Conservation (phyloP, 2,888 invertebrate species). For the Lasioglossum figueresi region DNA sequence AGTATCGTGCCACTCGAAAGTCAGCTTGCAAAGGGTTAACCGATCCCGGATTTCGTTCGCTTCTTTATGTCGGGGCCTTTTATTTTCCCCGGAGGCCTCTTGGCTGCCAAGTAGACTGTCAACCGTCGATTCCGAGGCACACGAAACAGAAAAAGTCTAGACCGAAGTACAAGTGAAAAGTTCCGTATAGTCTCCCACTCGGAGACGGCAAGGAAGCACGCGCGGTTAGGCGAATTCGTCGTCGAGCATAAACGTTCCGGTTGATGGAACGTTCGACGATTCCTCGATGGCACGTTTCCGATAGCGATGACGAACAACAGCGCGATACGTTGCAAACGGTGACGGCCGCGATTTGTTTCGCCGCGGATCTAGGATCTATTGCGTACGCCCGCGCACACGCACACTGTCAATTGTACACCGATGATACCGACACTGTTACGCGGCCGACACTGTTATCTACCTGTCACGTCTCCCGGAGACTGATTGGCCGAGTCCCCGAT, state of each 20-base stretch:
- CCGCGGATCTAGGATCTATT: not conserved
- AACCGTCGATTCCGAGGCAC: not conserved
- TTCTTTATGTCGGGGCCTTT: not conserved
- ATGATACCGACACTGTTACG: not conserved
- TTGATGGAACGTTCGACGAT: slow-evolving; percentile 26
- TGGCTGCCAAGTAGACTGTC: not conserved
- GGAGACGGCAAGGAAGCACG: not conserved
- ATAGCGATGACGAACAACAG: slow-evolving; percentile 37
- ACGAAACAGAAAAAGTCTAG: not conserved
- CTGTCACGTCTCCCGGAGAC: slow-evolving; percentile 9
- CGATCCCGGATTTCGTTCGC: not conserved
- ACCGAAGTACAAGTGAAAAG: not conserved
- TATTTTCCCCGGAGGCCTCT: not conserved
- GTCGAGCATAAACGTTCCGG: not conserved
- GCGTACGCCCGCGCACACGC: not conserved
- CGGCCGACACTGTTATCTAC: not conserved
- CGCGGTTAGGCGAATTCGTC: not conserved
- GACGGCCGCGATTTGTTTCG: slow-evolving; percentile 13
- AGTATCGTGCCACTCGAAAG: not conserved
- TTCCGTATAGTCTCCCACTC: not conserved
- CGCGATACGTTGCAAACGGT: slow-evolving; percentile 7
- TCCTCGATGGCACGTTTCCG: slow-evolving; percentile 27
- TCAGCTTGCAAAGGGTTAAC: not conserved
- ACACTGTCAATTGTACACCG: not conserved
- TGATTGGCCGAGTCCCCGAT: not conserved